Conservation (phyloP, 2,888 invertebrate species). For the Polietes domitor region DNA sequence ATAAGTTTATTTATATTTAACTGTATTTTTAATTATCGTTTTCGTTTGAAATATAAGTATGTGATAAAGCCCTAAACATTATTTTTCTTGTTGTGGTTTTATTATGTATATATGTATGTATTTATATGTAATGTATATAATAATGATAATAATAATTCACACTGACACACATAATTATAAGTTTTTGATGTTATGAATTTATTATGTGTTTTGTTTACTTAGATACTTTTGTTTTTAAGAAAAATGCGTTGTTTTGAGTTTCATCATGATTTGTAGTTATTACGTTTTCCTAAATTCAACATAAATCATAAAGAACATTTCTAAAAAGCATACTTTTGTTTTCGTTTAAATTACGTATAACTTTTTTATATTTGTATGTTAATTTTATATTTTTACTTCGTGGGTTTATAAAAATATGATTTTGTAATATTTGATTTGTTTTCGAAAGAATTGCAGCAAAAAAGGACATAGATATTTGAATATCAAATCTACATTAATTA, state of each 20-base stretch:
- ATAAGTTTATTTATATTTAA: neutral
- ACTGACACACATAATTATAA: slow-evolving; percentile 54
- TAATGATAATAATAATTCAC: slow-evolving; percentile 57
- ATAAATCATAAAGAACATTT: slow-evolving; percentile 48
- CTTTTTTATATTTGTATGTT: slow-evolving; percentile 12
- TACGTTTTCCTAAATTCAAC: slow-evolving; percentile 35
- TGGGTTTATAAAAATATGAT: slow-evolving; percentile 57
- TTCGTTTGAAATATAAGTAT: slow-evolving; percentile 8
- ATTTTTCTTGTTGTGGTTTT: slow-evolving; percentile 3
- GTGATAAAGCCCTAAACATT: slow-evolving; percentile 46
- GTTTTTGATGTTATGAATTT: slow-evolving; percentile 22
- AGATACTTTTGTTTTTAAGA: slow-evolving; percentile 49
- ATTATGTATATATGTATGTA: slow-evolving; percentile 24
- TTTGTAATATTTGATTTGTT: slow-evolving; percentile 20
- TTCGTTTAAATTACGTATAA: slow-evolving; percentile 48
- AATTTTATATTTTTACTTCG: neutral
- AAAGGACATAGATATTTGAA: slow-evolving; percentile 64
- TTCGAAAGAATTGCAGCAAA: slow-evolving; percentile 54
- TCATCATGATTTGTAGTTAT: slow-evolving; percentile 47
- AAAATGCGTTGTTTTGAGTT: slow-evolving; percentile 65
- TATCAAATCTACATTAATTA: slow-evolving; percentile 61
- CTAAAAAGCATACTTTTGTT: slow-evolving; percentile 46
- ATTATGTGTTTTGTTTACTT: slow-evolving; percentile 17
- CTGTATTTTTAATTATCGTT: slow-evolving; percentile 36
- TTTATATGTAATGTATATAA: slow-evolving; percentile 28